A percentile compares a stretch with the other conserved stretches of the same genome.
Evolutionary conservation across 2,113 vertebrate genomes (phyloP).

Genomic region (Uropsilus gracilis): DNA sequence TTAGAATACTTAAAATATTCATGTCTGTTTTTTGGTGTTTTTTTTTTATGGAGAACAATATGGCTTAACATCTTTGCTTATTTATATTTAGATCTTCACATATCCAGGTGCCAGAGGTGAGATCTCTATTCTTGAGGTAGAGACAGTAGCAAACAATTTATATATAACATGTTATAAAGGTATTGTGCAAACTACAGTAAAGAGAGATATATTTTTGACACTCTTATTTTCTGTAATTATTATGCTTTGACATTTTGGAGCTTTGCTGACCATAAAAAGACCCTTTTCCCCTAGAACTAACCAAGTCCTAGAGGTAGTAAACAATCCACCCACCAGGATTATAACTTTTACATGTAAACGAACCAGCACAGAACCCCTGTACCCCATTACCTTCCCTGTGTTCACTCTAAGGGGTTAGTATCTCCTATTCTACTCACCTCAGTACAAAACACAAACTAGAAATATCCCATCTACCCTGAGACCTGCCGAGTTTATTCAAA

Average conservation of each 20-base stretch:
- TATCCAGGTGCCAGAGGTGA: background rate
- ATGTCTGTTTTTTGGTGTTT: background rate
- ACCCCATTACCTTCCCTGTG: background rate
- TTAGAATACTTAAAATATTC: background rate
- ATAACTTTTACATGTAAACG: background rate
- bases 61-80: background rate
- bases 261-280: background rate
- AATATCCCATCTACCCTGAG: rapidly evolving
- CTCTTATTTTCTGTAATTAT: background rate
- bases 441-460: background rate
- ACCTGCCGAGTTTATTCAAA: background rate
- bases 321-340: background rate
- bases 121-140: background rate
- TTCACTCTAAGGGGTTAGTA: background rate
- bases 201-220: background rate
- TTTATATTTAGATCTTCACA: background rate
- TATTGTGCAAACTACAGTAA: background rate
- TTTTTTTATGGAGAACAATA: background rate
- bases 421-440: background rate
- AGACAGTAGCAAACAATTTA: background rate
- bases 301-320: background rate
- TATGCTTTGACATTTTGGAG: background rate
- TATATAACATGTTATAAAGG: background rate
- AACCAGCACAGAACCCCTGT: background rate
- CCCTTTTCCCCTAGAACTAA: background rate